These are phyloP conservation scores for Porites lutea DNA, from an alignment of 64 coral and sea anemone genomes.

Conservation along the genomic window DNA sequence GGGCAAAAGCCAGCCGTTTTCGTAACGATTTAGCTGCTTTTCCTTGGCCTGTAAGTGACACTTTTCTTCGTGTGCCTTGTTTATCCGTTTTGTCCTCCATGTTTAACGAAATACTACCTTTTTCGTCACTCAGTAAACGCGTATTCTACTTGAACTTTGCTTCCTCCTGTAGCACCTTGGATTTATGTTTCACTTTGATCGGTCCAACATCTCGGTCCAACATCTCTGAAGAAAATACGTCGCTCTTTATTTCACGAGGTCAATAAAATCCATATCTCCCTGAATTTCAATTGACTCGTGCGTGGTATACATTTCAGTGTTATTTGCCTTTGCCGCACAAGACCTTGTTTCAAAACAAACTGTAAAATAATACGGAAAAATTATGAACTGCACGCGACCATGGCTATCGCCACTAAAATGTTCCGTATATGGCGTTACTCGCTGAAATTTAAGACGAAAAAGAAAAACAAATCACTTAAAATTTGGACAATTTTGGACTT, in stretches of 20 bases:
- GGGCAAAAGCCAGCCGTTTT: conserved; percentile 7
- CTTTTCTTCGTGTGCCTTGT: neutral
- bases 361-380: neutral
- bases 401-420: neutral
- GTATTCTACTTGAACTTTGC: conserved; percentile 24
- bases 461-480: neutral
- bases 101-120: neutral
- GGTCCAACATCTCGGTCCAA: neutral
- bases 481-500: neutral
- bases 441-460: conserved; percentile 3
- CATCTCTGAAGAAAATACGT: neutral
- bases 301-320: neutral
- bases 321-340: neutral
- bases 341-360: neutral
- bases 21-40: conserved; percentile 14
- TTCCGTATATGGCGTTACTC: neutral
- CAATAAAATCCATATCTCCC: neutral
- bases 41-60: conserved; percentile 22
- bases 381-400: neutral
- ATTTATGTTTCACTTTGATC: neutral
- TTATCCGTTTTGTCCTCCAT: neutral
- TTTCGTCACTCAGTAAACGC: neutral
- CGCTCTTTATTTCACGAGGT: neutral
- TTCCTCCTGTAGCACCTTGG: neutral
- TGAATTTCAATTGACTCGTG: neutral